Evolutionary conservation across 2,888 invertebrate species (phyloP).

Genomic region (Achlya flavicornis): DNA sequence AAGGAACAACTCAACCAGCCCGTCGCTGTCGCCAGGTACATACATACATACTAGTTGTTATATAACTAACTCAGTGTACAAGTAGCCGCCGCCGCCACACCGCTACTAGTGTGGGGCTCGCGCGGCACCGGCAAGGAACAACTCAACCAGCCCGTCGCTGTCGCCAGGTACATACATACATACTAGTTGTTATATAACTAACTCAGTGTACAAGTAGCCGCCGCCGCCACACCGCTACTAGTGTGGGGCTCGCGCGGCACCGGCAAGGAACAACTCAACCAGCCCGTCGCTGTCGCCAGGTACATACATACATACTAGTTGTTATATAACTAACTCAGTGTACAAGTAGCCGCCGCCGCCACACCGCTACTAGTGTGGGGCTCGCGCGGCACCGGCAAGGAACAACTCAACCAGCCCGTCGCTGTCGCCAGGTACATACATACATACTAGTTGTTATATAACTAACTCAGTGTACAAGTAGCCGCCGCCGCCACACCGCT

Average conservation of each 20-base stretch:
- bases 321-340: no score
- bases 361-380: conserved; percentile 90
- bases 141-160: conserved; percentile 90
- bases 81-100: conserved; percentile 90
- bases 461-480: conserved; percentile 88
- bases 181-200: no score
- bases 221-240: conserved; percentile 90
- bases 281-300: conserved; percentile 89
- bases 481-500: conserved; percentile 90
- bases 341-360: conserved; percentile 89
- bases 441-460: no score
- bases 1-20: conserved; percentile 90
- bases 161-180: conserved; percentile 73
- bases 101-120: conserved; percentile 88
- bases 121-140: conserved; percentile 90
- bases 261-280: conserved; percentile 89
- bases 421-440: conserved; percentile 83
- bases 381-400: conserved; percentile 87
- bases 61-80: no score
- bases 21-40: conserved; percentile 87
- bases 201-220: conserved; percentile 87
- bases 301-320: conserved; percentile 18
- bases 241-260: conserved; percentile 89
- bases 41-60: neutral
- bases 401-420: conserved; percentile 90